phyloP scores from a whole-genome alignment of 2,797 vertebrate genomes.

The Etheostoma nigrum region DNA sequence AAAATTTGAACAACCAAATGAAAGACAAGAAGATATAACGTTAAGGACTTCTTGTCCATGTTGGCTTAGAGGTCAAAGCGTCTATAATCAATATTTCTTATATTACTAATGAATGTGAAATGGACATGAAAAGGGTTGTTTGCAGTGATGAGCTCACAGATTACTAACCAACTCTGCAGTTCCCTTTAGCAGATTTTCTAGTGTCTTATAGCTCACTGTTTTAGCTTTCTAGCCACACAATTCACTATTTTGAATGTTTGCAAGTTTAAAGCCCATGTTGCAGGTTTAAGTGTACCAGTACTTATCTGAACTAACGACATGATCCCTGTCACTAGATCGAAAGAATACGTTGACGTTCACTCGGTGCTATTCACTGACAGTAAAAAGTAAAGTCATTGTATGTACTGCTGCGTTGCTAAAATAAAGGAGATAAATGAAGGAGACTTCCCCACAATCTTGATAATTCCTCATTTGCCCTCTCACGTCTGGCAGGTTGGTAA shows the following conservation, averaged over 20 bases:
- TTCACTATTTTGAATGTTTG: background rate
- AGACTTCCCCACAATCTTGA: no score
- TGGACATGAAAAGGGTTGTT: background rate
- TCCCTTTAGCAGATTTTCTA: background rate
- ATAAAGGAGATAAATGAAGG: no score
- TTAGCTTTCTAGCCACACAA: background rate
- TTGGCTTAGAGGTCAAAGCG: background rate
- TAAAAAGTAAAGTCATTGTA: no score
- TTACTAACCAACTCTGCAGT: background rate
- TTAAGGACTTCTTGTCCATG: background rate
- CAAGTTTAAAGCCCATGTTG: background rate
- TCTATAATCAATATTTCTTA: background rate
- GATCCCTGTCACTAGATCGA: no score
- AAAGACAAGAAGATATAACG: background rate
- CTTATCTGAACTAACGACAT: no score
- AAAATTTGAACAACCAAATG: background rate
- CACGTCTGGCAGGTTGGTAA: no score
- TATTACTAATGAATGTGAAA: background rate
- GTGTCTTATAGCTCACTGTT: background rate
- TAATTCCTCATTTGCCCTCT: no score
- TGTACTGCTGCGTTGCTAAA: no score
- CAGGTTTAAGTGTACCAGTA: no score
- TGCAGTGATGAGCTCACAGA: background rate
- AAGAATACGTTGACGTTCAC: no score
- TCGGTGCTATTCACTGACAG: no score